Evolutionary conservation across 2,888 invertebrate species (phyloP).

Genomic region (Caradrina kadenii): DNA sequence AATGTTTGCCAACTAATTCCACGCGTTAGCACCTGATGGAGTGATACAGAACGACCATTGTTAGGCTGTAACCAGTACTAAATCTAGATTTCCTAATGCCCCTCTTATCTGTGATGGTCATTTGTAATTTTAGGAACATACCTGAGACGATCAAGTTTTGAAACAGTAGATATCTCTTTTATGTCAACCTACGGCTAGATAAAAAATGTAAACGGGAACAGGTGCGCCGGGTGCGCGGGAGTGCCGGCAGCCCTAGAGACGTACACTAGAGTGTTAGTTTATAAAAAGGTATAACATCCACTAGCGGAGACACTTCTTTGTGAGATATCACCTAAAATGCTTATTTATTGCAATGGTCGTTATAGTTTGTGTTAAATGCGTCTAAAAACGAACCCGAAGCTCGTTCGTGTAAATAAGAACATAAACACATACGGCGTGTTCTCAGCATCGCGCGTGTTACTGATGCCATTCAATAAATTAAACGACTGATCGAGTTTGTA

Average conservation of each 20-base stretch:
- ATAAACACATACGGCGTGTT: slow-evolving; percentile 3
- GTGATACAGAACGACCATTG: slow-evolving; percentile 24
- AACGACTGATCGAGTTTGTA: slow-evolving; percentile 3
- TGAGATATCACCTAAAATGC: slow-evolving; percentile 19
- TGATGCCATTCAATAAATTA: not conserved
- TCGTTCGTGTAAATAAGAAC: slow-evolving; percentile 29
- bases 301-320: slow-evolving; percentile 12
- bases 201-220: slow-evolving; percentile 66
- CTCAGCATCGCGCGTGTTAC: slow-evolving; percentile 9
- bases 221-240: slow-evolving; percentile 79
- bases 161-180: too few relatives aligned
- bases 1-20: slow-evolving; percentile 64
- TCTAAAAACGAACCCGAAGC: slow-evolving; percentile 13
- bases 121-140: too few relatives aligned
- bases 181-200: too few relatives aligned
- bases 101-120: not conserved
- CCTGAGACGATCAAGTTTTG: too few relatives aligned
- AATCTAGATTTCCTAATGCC: not conserved
- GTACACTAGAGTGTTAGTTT: slow-evolving; percentile 3
- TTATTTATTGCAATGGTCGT: slow-evolving; percentile 41
- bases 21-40: slow-evolving; percentile 8
- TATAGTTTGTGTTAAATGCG: slow-evolving; percentile 6
- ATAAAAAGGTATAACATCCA: slow-evolving; percentile 36
- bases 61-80: not conserved
- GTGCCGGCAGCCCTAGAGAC: slow-evolving; percentile 29